phyloP scores from a whole-genome alignment of 2,888 invertebrate genomes.

The Mythimna vitellina region DNA sequence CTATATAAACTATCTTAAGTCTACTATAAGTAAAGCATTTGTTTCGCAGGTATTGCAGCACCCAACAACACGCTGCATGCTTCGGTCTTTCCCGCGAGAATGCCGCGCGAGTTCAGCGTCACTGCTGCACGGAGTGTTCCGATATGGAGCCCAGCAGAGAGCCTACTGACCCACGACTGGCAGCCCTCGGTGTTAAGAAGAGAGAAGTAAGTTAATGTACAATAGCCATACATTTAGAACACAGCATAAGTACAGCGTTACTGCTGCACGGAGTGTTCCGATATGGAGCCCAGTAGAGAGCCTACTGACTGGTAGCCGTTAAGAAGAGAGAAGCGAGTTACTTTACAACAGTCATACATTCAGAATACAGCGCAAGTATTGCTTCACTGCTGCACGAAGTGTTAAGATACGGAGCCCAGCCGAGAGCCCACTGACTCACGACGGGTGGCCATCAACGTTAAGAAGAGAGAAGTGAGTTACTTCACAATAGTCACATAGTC shows the following conservation, averaged over 20 bases:
- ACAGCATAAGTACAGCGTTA: conserved; percentile 55
- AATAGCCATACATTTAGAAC: background rate
- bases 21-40: background rate
- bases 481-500: too few relatives aligned
- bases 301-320: conserved; percentile 60
- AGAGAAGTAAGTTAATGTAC: conserved; percentile 68
- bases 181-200: conserved; percentile 55
- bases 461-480: too few relatives aligned
- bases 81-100: conserved; percentile 70
- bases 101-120: conserved; percentile 40
- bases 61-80: conserved; percentile 80
- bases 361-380: background rate
- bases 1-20: too few relatives aligned
- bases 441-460: too few relatives aligned
- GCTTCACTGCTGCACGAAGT: background rate
- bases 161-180: conserved; percentile 72
- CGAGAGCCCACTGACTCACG: too few relatives aligned
- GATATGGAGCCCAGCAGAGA: conserved; percentile 61
- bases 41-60: conserved; percentile 75
- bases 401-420: too few relatives aligned
- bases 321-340: background rate
- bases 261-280: conserved; percentile 74
- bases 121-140: conserved; percentile 75
- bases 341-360: background rate
- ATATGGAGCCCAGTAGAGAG: conserved; percentile 60